Conservation (phyloP, 2,797 vertebrate species). For the Argyrosomus regius region DNA sequence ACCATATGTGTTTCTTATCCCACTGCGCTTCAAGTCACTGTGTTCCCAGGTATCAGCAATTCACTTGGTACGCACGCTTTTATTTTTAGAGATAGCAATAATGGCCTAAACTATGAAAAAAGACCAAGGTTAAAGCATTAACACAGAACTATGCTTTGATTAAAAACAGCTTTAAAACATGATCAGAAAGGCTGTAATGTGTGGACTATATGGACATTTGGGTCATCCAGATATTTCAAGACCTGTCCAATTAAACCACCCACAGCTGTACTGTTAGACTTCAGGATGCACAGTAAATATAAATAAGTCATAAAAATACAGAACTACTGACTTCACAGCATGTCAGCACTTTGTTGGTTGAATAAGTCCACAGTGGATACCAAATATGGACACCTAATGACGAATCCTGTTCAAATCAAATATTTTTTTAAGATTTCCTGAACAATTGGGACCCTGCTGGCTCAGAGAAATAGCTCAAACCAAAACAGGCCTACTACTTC, state of each 20-base stretch:
- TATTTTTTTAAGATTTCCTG: neutral
- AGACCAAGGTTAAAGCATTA: too few relatives aligned
- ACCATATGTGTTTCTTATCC: neutral
- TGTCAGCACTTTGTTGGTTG: neutral
- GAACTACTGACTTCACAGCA: neutral
- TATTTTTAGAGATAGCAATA: too few relatives aligned
- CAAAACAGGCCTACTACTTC: constrained; percentile 30
- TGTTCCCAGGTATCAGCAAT: neutral
- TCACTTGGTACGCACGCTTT: neutral
- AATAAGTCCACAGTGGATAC: neutral
- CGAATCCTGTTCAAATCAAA: neutral
- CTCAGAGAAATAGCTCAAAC: constrained; percentile 10
- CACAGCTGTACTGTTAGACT: neutral
- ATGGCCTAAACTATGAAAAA: too few relatives aligned
- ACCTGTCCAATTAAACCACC: neutral
- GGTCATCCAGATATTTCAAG: neutral
- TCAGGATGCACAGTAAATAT: neutral
- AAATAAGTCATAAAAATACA: neutral
- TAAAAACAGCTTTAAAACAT: too few relatives aligned
- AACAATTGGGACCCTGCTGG: neutral
- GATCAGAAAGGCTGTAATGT: neutral
- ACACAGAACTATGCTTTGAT: too few relatives aligned
- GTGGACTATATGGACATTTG: neutral
- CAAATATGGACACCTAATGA: neutral
- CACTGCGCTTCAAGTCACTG: neutral